phyloP scores from a whole-genome alignment of 2,113 vertebrate genomes.

The Bufo bufo region DNA sequence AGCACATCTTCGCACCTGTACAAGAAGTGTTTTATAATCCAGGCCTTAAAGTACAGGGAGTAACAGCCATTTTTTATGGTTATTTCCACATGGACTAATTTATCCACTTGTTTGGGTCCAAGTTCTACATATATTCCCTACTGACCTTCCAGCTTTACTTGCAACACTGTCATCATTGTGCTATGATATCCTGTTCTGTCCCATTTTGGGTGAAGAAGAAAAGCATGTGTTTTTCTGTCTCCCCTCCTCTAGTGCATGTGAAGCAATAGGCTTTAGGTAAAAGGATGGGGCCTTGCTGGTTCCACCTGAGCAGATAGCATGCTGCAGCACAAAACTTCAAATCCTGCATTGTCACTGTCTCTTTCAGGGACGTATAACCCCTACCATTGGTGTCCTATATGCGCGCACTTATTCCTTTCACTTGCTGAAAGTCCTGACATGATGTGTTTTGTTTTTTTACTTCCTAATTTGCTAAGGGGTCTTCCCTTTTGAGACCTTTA shows the following conservation, averaged over 20 bases:
- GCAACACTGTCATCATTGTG: background rate
- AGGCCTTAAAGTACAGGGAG: background rate
- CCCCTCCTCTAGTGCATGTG: no score
- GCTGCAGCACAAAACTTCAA: no score
- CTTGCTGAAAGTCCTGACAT: no score
- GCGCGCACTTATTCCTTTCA: no score
- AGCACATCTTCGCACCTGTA: background rate
- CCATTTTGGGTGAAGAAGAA: no score
- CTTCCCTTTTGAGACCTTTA: background rate
- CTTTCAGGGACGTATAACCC: no score
- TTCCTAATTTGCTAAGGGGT: background rate
- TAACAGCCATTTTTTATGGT: background rate
- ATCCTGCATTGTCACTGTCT: no score
- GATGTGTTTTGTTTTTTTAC: background rate
- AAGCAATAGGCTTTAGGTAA: no score
- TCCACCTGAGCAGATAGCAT: no score
- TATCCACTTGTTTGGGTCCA: background rate
- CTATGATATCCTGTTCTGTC: no score
- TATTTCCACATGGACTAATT: background rate
- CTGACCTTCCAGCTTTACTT: background rate
- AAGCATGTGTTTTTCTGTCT: no score
- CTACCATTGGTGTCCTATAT: background rate
- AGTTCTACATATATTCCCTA: background rate
- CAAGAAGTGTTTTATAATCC: background rate
- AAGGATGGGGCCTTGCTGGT: no score